Conservation (phyloP, 2,888 invertebrate genomes). For the Schrankia costaestrigalis region DNA sequence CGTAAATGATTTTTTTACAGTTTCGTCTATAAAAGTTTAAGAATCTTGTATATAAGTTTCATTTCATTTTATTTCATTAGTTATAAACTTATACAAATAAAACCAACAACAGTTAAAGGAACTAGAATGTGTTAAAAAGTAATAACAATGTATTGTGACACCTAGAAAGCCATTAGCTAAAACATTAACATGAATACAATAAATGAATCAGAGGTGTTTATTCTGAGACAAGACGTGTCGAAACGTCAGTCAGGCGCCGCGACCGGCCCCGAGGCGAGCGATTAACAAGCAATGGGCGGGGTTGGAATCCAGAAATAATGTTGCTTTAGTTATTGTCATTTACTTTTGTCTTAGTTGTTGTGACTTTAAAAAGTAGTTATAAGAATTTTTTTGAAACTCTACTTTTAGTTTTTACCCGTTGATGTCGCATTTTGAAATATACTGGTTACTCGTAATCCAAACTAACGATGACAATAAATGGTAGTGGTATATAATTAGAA, state of each 20-base stretch:
- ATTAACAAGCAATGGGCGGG: constrained; percentile 49
- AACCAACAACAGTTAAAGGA: constrained; percentile 2
- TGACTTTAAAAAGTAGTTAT: constrained; percentile 17
- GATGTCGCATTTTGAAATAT: too few species aligned
- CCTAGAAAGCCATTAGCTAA: constrained; percentile 55
- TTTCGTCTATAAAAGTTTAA: too few species aligned
- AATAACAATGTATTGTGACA: constrained; percentile 33
- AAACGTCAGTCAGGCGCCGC: constrained; percentile 56
- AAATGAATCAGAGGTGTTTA: constrained; percentile 68
- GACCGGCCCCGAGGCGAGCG: constrained; percentile 44
- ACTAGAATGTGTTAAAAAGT: constrained; percentile 18
- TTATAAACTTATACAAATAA: too few species aligned
- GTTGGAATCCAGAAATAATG: too few species aligned
- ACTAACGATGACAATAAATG: too few species aligned
- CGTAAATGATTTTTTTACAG: too few species aligned
- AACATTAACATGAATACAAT: constrained; percentile 43
- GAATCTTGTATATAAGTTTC: too few species aligned
- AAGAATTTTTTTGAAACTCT: too few species aligned
- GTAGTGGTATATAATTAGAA: too few species aligned
- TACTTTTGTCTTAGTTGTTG: constrained; percentile 24
- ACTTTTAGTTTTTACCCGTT: too few species aligned
- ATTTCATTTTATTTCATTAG: too few species aligned
- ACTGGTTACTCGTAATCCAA: too few species aligned
- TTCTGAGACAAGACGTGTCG: constrained; percentile 57
- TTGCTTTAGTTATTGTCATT: constrained; percentile 11